These are phyloP conservation scores for Chymomyza fuscimana DNA, from an alignment of 2,888 invertebrate genomes.

Conservation along the genomic window DNA sequence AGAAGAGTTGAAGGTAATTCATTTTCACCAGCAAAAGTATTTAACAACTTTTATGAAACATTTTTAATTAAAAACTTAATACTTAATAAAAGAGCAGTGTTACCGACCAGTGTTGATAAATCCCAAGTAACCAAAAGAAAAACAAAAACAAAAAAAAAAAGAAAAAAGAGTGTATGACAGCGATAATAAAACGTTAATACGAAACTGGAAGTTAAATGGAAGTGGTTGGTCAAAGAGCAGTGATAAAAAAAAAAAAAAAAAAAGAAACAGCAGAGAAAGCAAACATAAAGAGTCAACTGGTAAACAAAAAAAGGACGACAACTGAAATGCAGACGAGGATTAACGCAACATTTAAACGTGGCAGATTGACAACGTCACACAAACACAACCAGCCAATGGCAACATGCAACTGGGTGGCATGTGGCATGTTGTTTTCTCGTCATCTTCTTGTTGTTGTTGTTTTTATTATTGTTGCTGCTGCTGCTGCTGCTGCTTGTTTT, in stretches of 20 bases:
- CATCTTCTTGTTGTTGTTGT: slow-evolving; percentile 10
- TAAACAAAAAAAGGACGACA: background rate
- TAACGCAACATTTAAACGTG: slow-evolving; percentile 67
- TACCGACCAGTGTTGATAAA: too few relatives aligned
- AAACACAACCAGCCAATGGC: slow-evolving; percentile 10
- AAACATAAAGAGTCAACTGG: too few relatives aligned
- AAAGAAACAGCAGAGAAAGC: background rate
- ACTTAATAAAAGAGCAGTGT: too few relatives aligned
- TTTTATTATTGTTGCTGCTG: slow-evolving; percentile 10
- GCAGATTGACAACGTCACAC: slow-evolving; percentile 65
- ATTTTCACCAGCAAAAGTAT: too few relatives aligned
- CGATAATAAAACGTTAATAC: background rate
- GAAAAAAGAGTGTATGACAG: background rate
- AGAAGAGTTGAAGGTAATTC: too few relatives aligned
- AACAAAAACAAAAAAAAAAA: background rate
- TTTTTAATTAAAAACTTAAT: too few relatives aligned
- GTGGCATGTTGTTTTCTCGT: slow-evolving; percentile 6
- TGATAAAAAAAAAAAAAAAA: background rate
- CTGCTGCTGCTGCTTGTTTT: slow-evolving; percentile 1
- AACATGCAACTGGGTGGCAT: slow-evolving; percentile 16
- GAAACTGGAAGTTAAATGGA: background rate
- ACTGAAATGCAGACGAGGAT: slow-evolving; percentile 40
- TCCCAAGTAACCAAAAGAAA: background rate
- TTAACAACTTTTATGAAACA: too few relatives aligned
- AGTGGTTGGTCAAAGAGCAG: slow-evolving; percentile 1